These are phyloP conservation scores for Astur gentilis DNA, from an alignment of 2,113 vertebrate species.

Conservation along the genomic window DNA sequence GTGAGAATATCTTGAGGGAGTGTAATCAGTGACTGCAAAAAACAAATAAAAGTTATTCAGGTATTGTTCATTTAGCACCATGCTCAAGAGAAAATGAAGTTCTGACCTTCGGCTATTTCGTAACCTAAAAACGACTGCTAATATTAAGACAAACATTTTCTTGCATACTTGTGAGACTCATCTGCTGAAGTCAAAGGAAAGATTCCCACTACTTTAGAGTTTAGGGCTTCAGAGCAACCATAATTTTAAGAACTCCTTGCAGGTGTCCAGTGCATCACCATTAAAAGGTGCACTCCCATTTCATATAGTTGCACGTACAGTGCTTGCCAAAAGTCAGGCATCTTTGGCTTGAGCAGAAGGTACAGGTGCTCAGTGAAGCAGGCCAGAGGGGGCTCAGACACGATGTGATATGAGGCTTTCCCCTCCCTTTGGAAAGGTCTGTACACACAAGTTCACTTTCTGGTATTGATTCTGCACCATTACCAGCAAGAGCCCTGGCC, in stretches of 20 bases:
- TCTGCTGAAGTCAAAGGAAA: neutral
- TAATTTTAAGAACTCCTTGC: neutral
- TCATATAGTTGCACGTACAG: neutral
- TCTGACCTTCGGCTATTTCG: neutral
- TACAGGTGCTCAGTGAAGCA: accelerated
- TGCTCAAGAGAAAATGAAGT: neutral
- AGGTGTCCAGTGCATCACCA: neutral
- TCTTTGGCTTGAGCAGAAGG: neutral
- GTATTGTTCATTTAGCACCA: conserved; percentile 9
- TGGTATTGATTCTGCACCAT: neutral
- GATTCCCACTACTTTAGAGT: neutral
- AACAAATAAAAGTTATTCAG: neutral
- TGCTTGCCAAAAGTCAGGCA: neutral
- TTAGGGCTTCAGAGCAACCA: neutral
- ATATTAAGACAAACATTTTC: neutral
- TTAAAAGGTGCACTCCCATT: neutral
- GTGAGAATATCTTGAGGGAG: neutral
- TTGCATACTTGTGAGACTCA: neutral
- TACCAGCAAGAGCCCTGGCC: neutral
- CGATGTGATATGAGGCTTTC: neutral
- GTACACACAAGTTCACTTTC: neutral
- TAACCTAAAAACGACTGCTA: neutral
- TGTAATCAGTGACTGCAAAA: neutral
- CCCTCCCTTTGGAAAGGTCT: neutral
- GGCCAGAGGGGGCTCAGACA: neutral